These are phyloP conservation scores for Spinibarbus caldwelli DNA, from an alignment of 2,797 vertebrate genomes.

Conservation along the genomic window DNA sequence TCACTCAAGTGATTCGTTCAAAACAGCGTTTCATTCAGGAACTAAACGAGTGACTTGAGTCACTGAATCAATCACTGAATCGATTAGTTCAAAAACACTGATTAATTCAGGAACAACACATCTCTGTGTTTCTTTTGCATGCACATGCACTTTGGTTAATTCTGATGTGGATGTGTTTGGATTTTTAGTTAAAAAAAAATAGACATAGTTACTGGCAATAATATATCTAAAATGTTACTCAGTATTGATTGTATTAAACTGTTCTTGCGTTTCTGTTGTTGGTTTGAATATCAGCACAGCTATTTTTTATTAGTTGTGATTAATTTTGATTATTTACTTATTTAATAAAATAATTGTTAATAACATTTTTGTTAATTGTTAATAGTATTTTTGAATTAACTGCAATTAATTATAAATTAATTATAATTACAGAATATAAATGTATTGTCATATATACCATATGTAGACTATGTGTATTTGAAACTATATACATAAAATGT, in stretches of 20 bases:
- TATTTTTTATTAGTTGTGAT: no score
- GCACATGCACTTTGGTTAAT: neutral
- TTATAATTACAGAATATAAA: no score
- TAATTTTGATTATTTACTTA: no score
- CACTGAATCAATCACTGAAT: neutral
- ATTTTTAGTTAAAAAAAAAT: neutral
- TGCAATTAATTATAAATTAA: no score
- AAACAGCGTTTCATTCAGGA: neutral
- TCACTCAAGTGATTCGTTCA: neutral
- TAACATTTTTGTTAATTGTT: no score
- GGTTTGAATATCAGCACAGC: no score
- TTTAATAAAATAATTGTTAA: no score
- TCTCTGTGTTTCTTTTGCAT: neutral
- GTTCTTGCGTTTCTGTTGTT: neutral
- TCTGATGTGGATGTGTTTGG: neutral
- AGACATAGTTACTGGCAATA: neutral
- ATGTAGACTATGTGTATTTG: no score
- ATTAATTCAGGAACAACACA: neutral
- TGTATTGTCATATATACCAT: no score
- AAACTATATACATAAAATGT: no score
- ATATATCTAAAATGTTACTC: neutral
- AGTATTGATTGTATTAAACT: neutral
- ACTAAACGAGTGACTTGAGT: neutral
- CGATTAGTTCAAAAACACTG: neutral
- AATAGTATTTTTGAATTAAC: no score